Evolutionary conservation across 2,797 vertebrate species (phyloP), one percentile per base, ranked within the genome.

Genomic region (Ctenopoma kingsleyae): DNA sequence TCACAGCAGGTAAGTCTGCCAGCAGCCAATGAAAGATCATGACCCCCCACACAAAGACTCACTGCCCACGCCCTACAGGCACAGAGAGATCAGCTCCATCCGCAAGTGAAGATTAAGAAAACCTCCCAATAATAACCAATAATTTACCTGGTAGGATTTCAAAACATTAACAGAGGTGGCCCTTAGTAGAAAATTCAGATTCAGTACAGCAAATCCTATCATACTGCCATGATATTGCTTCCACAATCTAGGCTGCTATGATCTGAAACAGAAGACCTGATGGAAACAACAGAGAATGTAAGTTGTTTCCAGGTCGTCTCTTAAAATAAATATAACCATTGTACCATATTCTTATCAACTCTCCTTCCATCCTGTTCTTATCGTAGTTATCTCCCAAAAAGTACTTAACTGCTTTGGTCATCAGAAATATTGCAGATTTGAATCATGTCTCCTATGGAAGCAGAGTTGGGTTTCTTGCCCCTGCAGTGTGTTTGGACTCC

Each of bases 11-110:
- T 52, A 10, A 55, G 70, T 56, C 67, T 9, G 71, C 78, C 82
- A 86, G 84, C 75, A 81, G 75, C 87, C 90, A 88, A 88, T 92
- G 84, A 92, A 91, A 90, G 87, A 78, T 90, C 78, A 12, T 67
- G 79, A 91, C 85, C 87, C 82, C 57, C 22, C 17, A 64, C 40
- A 87, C 81, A 89, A 89, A 88, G n/a, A n/a, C n/a, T n/a, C n/a
- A n/a, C n/a, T n/a, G n/a, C n/a, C n/a, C n/a, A n/a, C n/a, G n/a
- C 74, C 61, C 68, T 38, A 66, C 38, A 38, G 71, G 67, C 70
- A 53, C 46, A 40, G 40, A 74, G 27, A 58, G 58, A 67, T 78
- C 22, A 57, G 70, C 78, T 73, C 25, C 19, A 43, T 75, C 74
- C 53, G 65, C 49, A n/a, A 76, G 80, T 63, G 50, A 59, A 71